A percentile compares a stretch with the other conserved stretches of the same genome.
phyloP scores from a whole-genome alignment of 2,888 invertebrate genomes.

The Melanotus villosus region DNA sequence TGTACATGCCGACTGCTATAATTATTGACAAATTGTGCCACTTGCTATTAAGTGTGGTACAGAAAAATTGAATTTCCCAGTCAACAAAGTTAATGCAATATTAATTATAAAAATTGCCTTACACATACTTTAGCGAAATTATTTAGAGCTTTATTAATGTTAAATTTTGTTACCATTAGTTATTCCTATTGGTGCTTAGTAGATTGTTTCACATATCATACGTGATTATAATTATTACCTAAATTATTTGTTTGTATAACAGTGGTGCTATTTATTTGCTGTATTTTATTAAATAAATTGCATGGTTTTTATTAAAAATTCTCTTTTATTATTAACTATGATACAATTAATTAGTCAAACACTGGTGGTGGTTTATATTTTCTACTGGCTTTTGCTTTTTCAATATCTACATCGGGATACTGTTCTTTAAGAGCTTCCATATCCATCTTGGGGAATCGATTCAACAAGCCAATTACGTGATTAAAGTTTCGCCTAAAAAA shows the following conservation, averaged over 20 bases:
- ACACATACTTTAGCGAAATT: neutral
- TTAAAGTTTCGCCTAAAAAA: slow-evolving; percentile 73
- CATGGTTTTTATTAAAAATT: slow-evolving; percentile 18
- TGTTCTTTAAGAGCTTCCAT: slow-evolving; percentile 77
- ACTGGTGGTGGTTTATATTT: slow-evolving; percentile 76
- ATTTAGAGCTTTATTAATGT: neutral
- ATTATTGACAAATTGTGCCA: neutral
- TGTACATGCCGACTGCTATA: neutral
- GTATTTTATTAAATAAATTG: slow-evolving; percentile 31
- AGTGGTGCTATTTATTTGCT: slow-evolving; percentile 35
- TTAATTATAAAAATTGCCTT: neutral
- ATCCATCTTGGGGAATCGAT: slow-evolving; percentile 84
- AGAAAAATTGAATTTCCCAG: neutral
- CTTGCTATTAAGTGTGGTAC: neutral
- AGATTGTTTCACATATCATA: slow-evolving; percentile 25
- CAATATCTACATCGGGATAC: slow-evolving; percentile 84
- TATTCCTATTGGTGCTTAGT: slow-evolving; percentile 5
- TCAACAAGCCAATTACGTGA: slow-evolving; percentile 79
- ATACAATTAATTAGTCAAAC: slow-evolving; percentile 32
- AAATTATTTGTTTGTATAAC: slow-evolving; percentile 19
- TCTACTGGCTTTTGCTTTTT: slow-evolving; percentile 73
- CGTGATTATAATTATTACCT: neutral
- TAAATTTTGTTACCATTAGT: neutral
- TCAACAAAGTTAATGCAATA: neutral
- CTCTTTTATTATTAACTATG: slow-evolving; percentile 1